A percentile compares a stretch with the other conserved stretches of the same genome.
Evolutionary conservation across 2,888 invertebrate genomes (phyloP).

Genomic region (Linyphia triangularis): DNA sequence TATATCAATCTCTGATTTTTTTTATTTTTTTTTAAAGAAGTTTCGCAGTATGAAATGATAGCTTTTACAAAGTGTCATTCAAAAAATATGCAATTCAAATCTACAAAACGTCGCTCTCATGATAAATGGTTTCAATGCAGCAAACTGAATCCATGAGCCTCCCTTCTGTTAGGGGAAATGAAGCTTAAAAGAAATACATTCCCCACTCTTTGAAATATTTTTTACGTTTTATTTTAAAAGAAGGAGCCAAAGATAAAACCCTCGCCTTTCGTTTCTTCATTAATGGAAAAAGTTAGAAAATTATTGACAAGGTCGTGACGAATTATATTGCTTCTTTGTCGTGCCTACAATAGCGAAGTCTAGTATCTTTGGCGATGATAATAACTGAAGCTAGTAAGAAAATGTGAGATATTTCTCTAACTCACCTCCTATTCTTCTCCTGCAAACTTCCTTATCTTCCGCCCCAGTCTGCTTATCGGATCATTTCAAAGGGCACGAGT

Average conservation of each 20-base stretch:
- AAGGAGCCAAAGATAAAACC: conserved; percentile 67
- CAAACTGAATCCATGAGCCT: conserved; percentile 69
- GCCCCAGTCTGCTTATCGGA: conserved; percentile 72
- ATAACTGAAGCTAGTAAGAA: conserved; percentile 57
- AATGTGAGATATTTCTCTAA: conserved; percentile 61
- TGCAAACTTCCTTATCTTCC: conserved; percentile 41
- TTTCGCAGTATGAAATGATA: conserved; percentile 47
- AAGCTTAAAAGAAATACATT: conserved; percentile 39
- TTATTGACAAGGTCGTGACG: conserved; percentile 75
- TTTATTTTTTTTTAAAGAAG: conserved; percentile 6
- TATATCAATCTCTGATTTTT: conserved; percentile 11
- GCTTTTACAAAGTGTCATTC: conserved; percentile 41
- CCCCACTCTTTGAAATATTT: conserved; percentile 24
- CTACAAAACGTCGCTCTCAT: conserved; percentile 53
- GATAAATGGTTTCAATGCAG: conserved; percentile 67
- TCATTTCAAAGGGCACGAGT: conserved; percentile 65
- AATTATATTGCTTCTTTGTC: conserved; percentile 74
- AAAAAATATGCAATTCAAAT: conserved; percentile 60
- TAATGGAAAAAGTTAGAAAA: conserved; percentile 75
- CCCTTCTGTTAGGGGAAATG: conserved; percentile 18
- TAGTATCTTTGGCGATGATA: conserved; percentile 67
- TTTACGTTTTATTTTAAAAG: conserved; percentile 47
- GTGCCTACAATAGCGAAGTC: conserved; percentile 58
- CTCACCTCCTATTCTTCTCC: conserved; percentile 49
- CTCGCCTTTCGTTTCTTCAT: conserved; percentile 61